Percentiles rank a stretch among this genome's conserved stretches.
These are phyloP conservation scores for Chlorodrepanis virens DNA, from an alignment of 2,113 vertebrate species.

Conservation along the genomic window DNA sequence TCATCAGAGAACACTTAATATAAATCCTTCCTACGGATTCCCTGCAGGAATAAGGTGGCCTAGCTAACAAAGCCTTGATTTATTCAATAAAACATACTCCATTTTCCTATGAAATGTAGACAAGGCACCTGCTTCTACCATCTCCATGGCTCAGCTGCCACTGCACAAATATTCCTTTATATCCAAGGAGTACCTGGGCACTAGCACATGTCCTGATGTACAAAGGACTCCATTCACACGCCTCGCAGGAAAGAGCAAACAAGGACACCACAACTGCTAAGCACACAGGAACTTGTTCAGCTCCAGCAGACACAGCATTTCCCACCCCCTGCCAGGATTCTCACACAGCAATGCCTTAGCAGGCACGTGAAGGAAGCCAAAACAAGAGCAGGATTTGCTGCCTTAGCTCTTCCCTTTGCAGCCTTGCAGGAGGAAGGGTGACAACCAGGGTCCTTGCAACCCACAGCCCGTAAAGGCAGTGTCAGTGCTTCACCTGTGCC, in stretches of 20 bases:
- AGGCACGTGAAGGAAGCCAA: not conserved
- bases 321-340: not conserved
- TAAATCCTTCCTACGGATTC: not conserved
- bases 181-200: not conserved
- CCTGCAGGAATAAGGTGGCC: slow-evolving; percentile 27
- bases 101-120: not conserved
- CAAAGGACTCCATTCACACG: not conserved
- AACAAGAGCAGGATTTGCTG: not conserved
- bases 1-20: not conserved
- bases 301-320: not conserved
- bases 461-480: not conserved
- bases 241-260: not conserved
- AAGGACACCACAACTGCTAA: not conserved
- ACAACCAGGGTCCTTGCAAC: not conserved
- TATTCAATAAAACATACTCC: not conserved
- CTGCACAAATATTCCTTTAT: not conserved
- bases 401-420: not conserved
- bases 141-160: not conserved
- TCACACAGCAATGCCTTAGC: not conserved
- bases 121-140: not conserved
- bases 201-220: not conserved
- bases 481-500: not conserved
- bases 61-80: slow-evolving; percentile 32
- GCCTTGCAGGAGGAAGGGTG: not conserved
- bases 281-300: not conserved